Conservation (phyloP, 2,888 invertebrate genomes). For the Drosophila dives region DNA sequence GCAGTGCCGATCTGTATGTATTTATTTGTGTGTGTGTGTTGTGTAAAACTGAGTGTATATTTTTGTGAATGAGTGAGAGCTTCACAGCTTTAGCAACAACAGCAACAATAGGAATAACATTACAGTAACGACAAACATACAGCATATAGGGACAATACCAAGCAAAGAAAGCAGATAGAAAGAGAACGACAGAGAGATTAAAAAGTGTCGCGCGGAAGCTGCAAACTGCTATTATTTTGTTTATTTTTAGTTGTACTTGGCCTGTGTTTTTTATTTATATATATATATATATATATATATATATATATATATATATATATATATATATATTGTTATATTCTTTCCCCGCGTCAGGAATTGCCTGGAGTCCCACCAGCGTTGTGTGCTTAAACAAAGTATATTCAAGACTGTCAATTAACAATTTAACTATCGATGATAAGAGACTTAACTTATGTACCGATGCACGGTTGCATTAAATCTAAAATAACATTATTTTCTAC, state of each 20-base stretch:
- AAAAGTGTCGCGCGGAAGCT: slow-evolving; percentile 14
- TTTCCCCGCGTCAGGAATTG: too few species aligned
- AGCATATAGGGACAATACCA: slow-evolving; percentile 5
- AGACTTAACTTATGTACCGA: too few species aligned
- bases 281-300: not conserved
- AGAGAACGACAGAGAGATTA: not conserved
- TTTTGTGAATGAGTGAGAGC: slow-evolving; percentile 16
- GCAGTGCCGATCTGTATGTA: slow-evolving; percentile 7
- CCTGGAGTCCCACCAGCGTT: too few species aligned
- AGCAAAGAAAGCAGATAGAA: not conserved
- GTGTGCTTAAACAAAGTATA: too few species aligned
- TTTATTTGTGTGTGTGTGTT: slow-evolving; percentile 16
- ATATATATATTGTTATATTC: not conserved
- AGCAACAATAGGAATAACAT: slow-evolving; percentile 11
- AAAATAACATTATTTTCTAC: too few species aligned
- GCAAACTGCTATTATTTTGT: slow-evolving; percentile 12
- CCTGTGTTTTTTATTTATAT: not conserved
- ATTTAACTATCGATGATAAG: too few species aligned
- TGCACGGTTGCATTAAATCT: too few species aligned
- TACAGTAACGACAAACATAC: slow-evolving; percentile 8
- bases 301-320: not conserved
- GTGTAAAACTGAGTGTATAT: not conserved
- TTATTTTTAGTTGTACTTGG: not conserved
- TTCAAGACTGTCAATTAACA: too few species aligned
- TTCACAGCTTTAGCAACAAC: slow-evolving; percentile 4